Evolutionary conservation across 2,797 vertebrate genomes (phyloP), one percentile per base, ranked within the genome.

Genomic region (Nannoperca australis): DNA sequence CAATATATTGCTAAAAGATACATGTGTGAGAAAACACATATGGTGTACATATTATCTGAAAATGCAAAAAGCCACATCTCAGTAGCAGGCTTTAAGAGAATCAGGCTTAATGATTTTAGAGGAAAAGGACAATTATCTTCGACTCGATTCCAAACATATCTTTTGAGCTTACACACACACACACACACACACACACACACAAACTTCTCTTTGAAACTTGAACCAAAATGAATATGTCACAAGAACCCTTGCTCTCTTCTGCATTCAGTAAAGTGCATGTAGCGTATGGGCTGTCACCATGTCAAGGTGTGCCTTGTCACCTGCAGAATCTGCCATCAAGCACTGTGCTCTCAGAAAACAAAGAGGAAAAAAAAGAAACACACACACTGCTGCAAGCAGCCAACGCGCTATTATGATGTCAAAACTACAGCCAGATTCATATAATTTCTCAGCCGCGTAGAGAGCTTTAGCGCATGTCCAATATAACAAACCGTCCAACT

Each of bases 51-150:
- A 94, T 91, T 93, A 92, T 90, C 88, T 91, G 85, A 92, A 94
- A 93, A 94, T 94, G 94, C 95, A 94, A 95, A 94, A 95, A 95
- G 93, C 92, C 93, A 94, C 92, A 92, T 95, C 88, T 95, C 87
- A 86, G 92, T 91, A 85, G 94, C 94, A 95, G 94, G 94, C 92
- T 95, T 94, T 84, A 94, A 94, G 90, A 94, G 91, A 94, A 94
- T 93, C 92, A 93, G 93, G 92, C 93, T 91, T 80, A 84, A 93
- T 85, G 82, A 92, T 85, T 92, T 93, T 90, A 90, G 93, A 93
- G 83, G 85, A 93, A 92, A 92, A 91, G 89, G 91, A 94, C 87
- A 93, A 94, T 93, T 89, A 92, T 93, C 91, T 93, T 92, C 86
- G 81, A 93, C 89, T 93, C 91, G 91, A 91, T 93, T 94, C 90